Conservation (phyloP, 2,888 invertebrate genomes). For the Synergus itoensis region DNA sequence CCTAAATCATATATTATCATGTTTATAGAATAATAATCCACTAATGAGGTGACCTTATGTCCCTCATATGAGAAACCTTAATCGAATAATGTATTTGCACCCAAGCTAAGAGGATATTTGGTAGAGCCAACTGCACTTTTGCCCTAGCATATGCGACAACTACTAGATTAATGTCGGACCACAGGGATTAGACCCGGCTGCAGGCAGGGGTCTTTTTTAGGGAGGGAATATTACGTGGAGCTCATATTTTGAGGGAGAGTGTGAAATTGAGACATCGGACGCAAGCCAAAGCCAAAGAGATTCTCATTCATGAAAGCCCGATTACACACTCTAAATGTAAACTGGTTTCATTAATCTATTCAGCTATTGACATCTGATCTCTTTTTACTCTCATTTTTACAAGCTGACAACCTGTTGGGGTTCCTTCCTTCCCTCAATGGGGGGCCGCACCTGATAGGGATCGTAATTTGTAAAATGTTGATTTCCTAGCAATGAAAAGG, state of each 20-base stretch:
- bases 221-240: not conserved
- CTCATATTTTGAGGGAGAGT: constrained; percentile 11
- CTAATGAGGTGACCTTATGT: not conserved
- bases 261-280: constrained; percentile 19
- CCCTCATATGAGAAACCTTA: not conserved
- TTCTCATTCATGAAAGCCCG: constrained; percentile 17
- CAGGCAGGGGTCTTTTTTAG: constrained; percentile 29
- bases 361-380: constrained; percentile 16
- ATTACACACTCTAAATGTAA: constrained; percentile 29
- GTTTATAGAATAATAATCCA: not conserved
- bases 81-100: not conserved
- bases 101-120: not conserved
- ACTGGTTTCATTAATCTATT: constrained; percentile 26
- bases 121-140: constrained; percentile 17
- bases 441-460: constrained; percentile 1
- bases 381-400: constrained; percentile 19
- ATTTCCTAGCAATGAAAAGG: not conserved
- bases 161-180: constrained; percentile 7
- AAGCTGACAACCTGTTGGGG: constrained; percentile 15
- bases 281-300: constrained; percentile 2
- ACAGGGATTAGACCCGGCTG: constrained; percentile 9
- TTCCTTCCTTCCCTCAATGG: not conserved
- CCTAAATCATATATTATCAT: too few relatives aligned
- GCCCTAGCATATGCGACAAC: constrained; percentile 28
- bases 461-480: constrained; percentile 30